Percentiles rank a stretch among this genome's conserved stretches.
Evolutionary conservation across 2,113 vertebrate species (phyloP).

Genomic region (Furnarius figulus): DNA sequence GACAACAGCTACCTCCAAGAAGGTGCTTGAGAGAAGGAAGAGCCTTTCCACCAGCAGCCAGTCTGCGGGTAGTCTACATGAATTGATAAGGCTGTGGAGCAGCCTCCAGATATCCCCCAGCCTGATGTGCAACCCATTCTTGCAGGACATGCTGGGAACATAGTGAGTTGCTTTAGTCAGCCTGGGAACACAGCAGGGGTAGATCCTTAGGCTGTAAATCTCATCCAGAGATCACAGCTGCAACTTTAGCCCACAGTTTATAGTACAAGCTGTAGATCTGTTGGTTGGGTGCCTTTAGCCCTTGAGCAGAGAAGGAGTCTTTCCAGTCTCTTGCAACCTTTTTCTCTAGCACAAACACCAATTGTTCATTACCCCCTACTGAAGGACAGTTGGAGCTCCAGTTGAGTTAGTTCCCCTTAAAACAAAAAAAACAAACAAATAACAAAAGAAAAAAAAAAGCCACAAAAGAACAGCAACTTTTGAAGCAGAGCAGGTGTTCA

Average conservation of each 20-base stretch:
- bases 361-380: background rate
- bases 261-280: background rate
- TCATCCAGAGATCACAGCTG: constrained; percentile 31
- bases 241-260: background rate
- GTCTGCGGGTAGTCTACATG: background rate
- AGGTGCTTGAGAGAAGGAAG: background rate
- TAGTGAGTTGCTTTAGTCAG: background rate
- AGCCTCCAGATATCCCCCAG: background rate
- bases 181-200: background rate
- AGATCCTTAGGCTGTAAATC: background rate
- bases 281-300: background rate
- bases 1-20: background rate
- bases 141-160: background rate
- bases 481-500: constrained; percentile 24
- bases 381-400: background rate
- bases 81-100: background rate
- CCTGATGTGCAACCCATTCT: background rate
- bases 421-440: background rate
- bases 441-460: background rate
- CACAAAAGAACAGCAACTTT: background rate
- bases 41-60: background rate
- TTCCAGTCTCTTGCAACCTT: background rate
- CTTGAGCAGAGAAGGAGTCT: background rate
- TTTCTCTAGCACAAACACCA: background rate
- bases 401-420: background rate